These are phyloP conservation scores for Paratrypauchen microcephalus DNA, from an alignment of 2,797 vertebrate species.

Conservation along the genomic window DNA sequence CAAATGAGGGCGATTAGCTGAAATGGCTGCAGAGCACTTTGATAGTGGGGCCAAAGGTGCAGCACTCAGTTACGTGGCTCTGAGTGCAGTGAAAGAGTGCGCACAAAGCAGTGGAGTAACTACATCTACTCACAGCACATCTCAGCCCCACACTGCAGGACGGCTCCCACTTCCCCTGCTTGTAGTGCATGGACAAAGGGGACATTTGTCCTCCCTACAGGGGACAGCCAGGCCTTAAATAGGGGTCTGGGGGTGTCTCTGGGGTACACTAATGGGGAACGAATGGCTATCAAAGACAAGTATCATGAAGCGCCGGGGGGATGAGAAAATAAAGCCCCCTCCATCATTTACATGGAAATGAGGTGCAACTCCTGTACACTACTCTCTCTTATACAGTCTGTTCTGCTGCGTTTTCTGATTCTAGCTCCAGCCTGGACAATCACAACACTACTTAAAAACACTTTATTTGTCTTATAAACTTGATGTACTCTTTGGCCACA, in stretches of 20 bases:
- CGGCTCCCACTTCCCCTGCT: conserved; percentile 71
- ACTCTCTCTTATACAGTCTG: conserved; percentile 69
- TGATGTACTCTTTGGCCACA: conserved; percentile 21
- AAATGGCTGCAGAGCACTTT: conserved; percentile 54
- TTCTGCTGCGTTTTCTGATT: conserved; percentile 51
- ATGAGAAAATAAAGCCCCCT: conserved; percentile 76
- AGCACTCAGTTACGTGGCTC: conserved; percentile 65
- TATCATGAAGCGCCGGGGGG: conserved; percentile 77
- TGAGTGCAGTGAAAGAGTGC: conserved; percentile 53
- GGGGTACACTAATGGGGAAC: conserved; percentile 78
- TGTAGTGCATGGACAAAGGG: conserved; percentile 70
- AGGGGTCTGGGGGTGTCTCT: conserved; percentile 72
- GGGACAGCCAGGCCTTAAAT: conserved; percentile 70
- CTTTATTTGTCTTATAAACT: conserved; percentile 44
- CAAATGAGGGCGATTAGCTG: conserved; percentile 58
- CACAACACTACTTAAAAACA: conserved; percentile 26
- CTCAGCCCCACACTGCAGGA: conserved; percentile 57
- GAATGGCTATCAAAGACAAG: conserved; percentile 80
- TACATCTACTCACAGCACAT: conserved; percentile 70
- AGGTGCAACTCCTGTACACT: conserved; percentile 69
- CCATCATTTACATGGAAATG: conserved; percentile 81
- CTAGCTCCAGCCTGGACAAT: conserved; percentile 21
- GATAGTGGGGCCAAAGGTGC: conserved; percentile 63
- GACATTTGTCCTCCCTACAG: conserved; percentile 77
- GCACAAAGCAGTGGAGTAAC: conserved; percentile 67